These are phyloP conservation scores for Martes flavigula DNA, from an alignment of 2,797 vertebrate species.

Conservation along the genomic window DNA sequence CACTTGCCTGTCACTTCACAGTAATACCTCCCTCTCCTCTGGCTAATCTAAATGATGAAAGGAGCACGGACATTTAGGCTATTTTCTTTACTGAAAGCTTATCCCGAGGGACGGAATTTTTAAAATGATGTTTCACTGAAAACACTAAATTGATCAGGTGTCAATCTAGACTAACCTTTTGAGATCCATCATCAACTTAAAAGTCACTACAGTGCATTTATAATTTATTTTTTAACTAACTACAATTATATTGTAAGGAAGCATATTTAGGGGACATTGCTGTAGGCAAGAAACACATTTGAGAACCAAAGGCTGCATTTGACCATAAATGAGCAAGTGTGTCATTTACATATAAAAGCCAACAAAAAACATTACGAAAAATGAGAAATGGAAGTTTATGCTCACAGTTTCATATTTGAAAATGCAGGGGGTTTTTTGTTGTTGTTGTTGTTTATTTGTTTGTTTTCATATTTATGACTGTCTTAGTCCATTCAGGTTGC, in stretches of 20 bases:
- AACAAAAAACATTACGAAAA: neutral
- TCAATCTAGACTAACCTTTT: neutral
- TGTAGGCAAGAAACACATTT: neutral
- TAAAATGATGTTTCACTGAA: neutral
- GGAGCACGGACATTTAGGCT: conserved; percentile 36
- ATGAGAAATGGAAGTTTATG: neutral
- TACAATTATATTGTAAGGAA: neutral
- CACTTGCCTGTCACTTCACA: conserved; percentile 8
- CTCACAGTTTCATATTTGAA: neutral
- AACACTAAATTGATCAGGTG: neutral
- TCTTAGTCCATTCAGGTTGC: neutral
- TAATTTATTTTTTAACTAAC: neutral
- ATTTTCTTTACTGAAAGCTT: conserved; percentile 52
- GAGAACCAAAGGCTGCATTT: neutral
- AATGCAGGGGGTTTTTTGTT: neutral
- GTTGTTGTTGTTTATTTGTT: neutral
- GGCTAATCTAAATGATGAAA: conserved; percentile 61
- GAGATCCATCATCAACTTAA: neutral
- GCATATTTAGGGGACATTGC: neutral
- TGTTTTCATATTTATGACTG: neutral
- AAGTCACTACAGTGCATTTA: neutral
- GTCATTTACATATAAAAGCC: neutral
- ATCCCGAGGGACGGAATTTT: neutral
- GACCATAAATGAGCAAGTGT: neutral
- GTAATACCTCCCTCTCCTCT: neutral